These are phyloP conservation scores for Listrodromus nycthemerus DNA, from an alignment of 2,888 invertebrate species.

Conservation along the genomic window DNA sequence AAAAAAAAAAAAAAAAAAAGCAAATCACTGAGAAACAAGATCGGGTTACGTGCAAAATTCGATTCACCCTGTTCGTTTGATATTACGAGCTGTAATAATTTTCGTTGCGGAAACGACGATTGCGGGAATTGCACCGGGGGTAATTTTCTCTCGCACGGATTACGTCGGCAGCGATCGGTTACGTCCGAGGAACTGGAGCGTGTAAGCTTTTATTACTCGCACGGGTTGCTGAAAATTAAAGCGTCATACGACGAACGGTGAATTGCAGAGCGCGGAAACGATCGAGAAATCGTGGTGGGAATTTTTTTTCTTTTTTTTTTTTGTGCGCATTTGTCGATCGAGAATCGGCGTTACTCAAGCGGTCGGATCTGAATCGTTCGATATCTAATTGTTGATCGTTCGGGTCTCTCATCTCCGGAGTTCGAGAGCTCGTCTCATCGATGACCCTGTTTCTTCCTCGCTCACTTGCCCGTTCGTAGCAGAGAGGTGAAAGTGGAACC, in stretches of 20 bases:
- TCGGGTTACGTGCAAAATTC: too few species aligned
- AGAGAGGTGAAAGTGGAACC: slow-evolving; percentile 59
- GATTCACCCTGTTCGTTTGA: background rate
- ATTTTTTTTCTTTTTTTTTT: background rate
- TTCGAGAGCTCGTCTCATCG: slow-evolving; percentile 23
- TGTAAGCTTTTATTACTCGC: background rate
- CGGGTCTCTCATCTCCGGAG: slow-evolving; percentile 38
- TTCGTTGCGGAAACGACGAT: background rate
- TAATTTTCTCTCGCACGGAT: background rate
- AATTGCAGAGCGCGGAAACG: background rate
- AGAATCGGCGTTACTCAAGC: slow-evolving; percentile 48
- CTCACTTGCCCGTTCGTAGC: slow-evolving; percentile 20
- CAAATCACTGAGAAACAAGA: too few species aligned
- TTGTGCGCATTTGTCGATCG: background rate
- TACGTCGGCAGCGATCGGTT: background rate
- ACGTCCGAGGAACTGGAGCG: background rate
- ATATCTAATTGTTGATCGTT: slow-evolving; percentile 55
- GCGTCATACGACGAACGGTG: background rate
- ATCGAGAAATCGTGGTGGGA: slow-evolving; percentile 14
- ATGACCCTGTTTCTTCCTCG: slow-evolving; percentile 30
- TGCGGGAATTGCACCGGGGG: background rate
- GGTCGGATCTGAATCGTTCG: slow-evolving; percentile 46
- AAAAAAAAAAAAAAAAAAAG: too few species aligned
- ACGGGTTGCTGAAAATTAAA: background rate
- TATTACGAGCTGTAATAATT: background rate